These are phyloP conservation scores for Ceratosolen solmsi DNA, from an alignment of 1,140 invertebrate species.

Conservation along the genomic window DNA sequence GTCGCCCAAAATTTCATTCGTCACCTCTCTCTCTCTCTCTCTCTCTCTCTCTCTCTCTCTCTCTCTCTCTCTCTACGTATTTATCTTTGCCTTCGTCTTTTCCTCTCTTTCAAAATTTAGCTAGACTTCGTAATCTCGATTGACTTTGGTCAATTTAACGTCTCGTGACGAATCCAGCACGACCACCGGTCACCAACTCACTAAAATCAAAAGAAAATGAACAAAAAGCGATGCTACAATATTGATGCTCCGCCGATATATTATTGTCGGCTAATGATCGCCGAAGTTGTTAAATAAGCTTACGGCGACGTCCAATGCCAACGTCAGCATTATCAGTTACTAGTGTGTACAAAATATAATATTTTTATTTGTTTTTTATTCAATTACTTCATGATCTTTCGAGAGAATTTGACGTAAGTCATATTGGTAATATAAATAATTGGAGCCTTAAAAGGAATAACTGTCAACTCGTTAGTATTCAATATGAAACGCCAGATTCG, in stretches of 20 bases:
- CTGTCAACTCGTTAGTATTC: not conserved
- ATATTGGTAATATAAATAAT: too few species aligned
- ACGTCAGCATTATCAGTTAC: too few species aligned
- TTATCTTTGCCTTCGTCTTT: too few species aligned
- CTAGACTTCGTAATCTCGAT: not conserved
- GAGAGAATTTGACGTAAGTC: too few species aligned
- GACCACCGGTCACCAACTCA: constrained; percentile 1
- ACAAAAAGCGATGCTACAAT: constrained; percentile 11
- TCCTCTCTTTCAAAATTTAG: not conserved
- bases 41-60: not conserved
- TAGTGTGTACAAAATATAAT: too few species aligned
- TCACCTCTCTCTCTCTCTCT: not conserved
- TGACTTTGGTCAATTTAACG: not conserved
- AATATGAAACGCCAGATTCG: not conserved
- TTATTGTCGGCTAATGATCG: too few species aligned
- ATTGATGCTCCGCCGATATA: too few species aligned
- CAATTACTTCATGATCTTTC: too few species aligned
- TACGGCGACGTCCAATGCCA: too few species aligned
- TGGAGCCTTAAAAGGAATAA: not conserved
- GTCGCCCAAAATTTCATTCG: not conserved
- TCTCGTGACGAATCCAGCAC: not conserved
- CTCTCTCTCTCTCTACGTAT: too few species aligned
- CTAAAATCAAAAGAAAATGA: constrained; percentile 50
- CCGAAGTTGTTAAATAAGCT: too few species aligned
- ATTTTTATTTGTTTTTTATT: too few species aligned